These are phyloP conservation scores for Sylvia atricapilla DNA, from an alignment of 2,113 vertebrate genomes.

Conservation along the genomic window DNA sequence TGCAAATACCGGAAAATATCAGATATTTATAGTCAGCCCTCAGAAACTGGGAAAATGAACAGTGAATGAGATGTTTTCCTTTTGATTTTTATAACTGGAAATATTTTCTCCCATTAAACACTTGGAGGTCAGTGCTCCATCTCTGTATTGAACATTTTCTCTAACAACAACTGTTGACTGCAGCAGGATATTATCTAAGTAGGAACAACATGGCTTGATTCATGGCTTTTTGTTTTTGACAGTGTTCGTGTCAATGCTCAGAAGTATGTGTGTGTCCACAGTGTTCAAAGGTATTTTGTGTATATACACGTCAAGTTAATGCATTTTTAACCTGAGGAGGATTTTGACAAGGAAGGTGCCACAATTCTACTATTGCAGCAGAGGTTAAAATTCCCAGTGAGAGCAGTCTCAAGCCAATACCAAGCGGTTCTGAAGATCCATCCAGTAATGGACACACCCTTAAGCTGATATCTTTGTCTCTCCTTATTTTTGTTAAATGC, in stretches of 20 bases:
- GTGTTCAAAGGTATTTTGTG: not conserved
- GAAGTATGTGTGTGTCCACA: not conserved
- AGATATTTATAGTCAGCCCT: not conserved
- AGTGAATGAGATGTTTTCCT: constrained; percentile 9
- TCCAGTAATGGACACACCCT: not conserved
- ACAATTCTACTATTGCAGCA: not conserved
- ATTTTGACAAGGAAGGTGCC: not conserved
- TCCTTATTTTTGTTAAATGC: not conserved
- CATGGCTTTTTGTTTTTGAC: not conserved
- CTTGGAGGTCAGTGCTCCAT: not conserved
- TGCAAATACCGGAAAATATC: not conserved
- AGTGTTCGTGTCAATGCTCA: not conserved
- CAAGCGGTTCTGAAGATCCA: not conserved
- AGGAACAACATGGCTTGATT: not conserved
- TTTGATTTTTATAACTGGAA: constrained; percentile 12
- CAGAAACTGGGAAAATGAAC: constrained; percentile 9
- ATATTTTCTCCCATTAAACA: constrained; percentile 21
- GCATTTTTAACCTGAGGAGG: not conserved
- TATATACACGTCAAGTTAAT: not conserved
- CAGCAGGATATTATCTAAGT: not conserved
- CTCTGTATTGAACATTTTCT: constrained; percentile 3
- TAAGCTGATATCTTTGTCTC: not conserved
- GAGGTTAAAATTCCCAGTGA: not conserved
- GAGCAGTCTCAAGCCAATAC: not conserved
- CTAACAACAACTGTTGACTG: not conserved